Evolutionary conservation across 92 coral and sea anemone genomes (phyloP).

Genomic region (Porites divaricata): DNA sequence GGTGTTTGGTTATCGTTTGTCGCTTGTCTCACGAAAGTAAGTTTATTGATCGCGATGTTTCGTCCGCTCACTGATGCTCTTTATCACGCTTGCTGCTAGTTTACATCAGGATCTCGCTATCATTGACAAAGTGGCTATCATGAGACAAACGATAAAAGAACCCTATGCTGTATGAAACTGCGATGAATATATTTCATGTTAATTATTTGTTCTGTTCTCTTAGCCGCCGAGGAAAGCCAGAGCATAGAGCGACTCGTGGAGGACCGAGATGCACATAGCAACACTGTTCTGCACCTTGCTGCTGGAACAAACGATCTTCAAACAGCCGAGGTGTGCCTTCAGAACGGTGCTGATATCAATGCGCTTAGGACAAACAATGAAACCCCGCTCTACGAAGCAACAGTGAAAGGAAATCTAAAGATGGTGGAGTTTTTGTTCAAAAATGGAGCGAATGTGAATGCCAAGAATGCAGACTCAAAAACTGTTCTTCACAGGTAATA

Average conservation of each 20-base stretch:
- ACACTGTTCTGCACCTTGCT: constrained; percentile 76
- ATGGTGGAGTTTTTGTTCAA: constrained; percentile 62
- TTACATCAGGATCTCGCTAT: too few relatives aligned
- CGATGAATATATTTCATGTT: background rate
- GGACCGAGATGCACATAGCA: constrained; percentile 50
- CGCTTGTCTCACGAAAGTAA: too few relatives aligned
- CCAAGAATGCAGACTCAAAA: constrained; percentile 60
- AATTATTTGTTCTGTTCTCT: background rate
- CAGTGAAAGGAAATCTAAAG: constrained; percentile 71
- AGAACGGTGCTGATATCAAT: constrained; percentile 64
- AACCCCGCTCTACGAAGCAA: constrained; percentile 79
- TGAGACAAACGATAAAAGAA: too few relatives aligned
- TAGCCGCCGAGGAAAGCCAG: constrained; percentile 1
- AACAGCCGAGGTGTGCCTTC: constrained; percentile 63
- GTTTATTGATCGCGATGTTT: too few relatives aligned
- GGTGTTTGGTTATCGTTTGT: too few relatives aligned
- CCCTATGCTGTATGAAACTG: too few relatives aligned
- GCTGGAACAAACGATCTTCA: constrained; percentile 62
- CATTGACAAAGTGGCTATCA: too few relatives aligned
- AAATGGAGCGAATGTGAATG: constrained; percentile 57
- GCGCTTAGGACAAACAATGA: constrained; percentile 46
- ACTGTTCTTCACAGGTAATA: constrained; percentile 75
- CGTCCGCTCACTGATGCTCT: too few relatives aligned
- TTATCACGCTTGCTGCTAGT: too few relatives aligned
- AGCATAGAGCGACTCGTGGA: constrained; percentile 24